A percentile compares a stretch with the other conserved stretches of the same genome.
Conservation (phyloP, 2,888 invertebrate species). For the Eulithis testata region DNA sequence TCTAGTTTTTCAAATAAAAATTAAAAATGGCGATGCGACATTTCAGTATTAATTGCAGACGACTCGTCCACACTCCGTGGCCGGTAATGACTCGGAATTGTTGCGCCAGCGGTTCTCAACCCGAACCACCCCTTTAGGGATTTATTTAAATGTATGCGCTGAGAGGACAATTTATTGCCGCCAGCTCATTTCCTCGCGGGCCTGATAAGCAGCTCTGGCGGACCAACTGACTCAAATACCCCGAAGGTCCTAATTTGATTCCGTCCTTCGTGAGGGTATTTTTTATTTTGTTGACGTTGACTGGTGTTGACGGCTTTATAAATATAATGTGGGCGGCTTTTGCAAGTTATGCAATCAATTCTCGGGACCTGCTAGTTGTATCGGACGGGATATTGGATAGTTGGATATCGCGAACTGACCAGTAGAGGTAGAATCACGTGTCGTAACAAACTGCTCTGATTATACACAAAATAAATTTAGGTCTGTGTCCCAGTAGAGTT, state of each 20-base stretch:
- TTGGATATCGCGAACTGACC: too few relatives aligned
- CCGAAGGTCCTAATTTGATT: conserved; percentile 8
- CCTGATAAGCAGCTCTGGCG: conserved; percentile 27
- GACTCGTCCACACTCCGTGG: conserved; percentile 15
- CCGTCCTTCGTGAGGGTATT: conserved; percentile 7
- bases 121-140: conserved; percentile 22
- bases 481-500: too few relatives aligned
- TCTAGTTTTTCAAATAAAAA: too few relatives aligned
- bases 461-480: too few relatives aligned
- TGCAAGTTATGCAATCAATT: too few relatives aligned
- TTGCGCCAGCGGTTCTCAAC: conserved; percentile 27
- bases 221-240: conserved; percentile 12
- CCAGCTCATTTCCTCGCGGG: conserved; percentile 25
- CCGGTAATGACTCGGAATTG: conserved; percentile 39
- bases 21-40: conserved; percentile 33
- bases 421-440: too few relatives aligned
- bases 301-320: too few relatives aligned
- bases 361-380: too few relatives aligned
- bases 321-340: too few relatives aligned
- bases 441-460: too few relatives aligned
- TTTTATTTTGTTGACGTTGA: background rate
- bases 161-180: conserved; percentile 32
- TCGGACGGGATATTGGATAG: too few relatives aligned
- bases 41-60: conserved; percentile 33
- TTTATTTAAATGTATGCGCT: conserved; percentile 36